Evolutionary conservation across 2,113 vertebrate genomes (phyloP).

Genomic region (Gopherus flavomarginatus): DNA sequence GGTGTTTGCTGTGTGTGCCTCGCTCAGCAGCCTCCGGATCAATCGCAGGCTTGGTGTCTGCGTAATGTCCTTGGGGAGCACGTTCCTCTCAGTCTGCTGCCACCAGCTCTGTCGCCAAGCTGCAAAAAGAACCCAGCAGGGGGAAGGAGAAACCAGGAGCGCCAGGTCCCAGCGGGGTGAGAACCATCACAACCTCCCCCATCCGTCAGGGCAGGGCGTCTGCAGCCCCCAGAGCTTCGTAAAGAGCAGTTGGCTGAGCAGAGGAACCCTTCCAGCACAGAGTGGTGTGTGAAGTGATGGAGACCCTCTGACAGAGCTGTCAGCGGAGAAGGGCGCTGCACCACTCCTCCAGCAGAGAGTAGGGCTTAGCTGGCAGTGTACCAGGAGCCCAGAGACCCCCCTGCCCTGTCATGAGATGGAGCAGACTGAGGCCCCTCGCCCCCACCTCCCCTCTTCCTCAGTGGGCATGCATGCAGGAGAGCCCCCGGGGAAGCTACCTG

Average conservation of each 20-base stretch:
- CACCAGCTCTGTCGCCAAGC: not conserved
- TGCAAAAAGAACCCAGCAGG: not conserved
- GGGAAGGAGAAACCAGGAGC: not conserved
- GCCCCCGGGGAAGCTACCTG: too few species aligned
- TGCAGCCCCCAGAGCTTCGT: not conserved
- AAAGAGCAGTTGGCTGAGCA: accelerated
- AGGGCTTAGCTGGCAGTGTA: too few species aligned
- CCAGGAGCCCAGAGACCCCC: not conserved
- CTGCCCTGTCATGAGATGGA: not conserved
- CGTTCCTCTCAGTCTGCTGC: accelerated
- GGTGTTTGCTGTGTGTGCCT: not conserved
- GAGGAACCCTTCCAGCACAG: not conserved
- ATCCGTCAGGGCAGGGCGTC: not conserved
- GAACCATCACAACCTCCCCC: not conserved
- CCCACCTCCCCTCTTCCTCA: not conserved
- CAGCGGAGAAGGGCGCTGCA: too few species aligned
- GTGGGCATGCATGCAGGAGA: too few species aligned
- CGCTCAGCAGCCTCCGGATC: not conserved
- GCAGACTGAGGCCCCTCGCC: too few species aligned
- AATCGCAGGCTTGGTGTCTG: not conserved
- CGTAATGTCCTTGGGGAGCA: accelerated
- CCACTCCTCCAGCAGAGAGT: not conserved
- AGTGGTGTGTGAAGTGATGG: not conserved
- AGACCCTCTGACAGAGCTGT: not conserved
- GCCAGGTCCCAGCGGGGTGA: not conserved